Percentiles rank a stretch among this genome's conserved stretches.
These are phyloP conservation scores for Nothoprocta perdicaria DNA, from an alignment of 2,113 vertebrate genomes.

Conservation along the genomic window DNA sequence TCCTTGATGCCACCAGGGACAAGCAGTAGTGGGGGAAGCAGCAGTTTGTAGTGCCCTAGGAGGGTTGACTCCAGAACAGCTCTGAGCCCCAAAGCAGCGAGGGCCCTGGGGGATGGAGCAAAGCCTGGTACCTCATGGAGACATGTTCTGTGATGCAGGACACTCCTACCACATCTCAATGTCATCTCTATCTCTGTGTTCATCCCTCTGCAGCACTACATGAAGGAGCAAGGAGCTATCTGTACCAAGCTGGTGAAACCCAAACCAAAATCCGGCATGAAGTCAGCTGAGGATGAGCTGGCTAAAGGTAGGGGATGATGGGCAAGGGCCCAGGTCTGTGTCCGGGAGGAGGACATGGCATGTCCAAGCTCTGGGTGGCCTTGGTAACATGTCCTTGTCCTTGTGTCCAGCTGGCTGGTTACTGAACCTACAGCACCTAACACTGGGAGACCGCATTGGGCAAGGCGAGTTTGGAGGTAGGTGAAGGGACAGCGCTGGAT, in stretches of 20 bases:
- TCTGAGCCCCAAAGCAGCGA: background rate
- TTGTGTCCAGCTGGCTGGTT: slow-evolving; percentile 85
- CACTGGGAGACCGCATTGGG: slow-evolving; percentile 82
- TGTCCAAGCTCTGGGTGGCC: rapidly evolving
- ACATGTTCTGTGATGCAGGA: background rate
- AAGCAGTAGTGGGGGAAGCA: background rate
- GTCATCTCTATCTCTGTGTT: background rate
- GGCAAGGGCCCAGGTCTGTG: rapidly evolving
- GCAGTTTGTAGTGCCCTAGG: background rate
- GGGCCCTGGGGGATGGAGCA: background rate
- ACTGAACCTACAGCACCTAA: slow-evolving; percentile 85
- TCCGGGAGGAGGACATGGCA: background rate
- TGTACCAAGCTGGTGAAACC: slow-evolving; percentile 87
- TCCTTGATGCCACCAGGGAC: background rate
- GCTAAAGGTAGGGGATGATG: slow-evolving; percentile 81
- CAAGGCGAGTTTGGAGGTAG: slow-evolving; percentile 92
- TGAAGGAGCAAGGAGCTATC: slow-evolving; percentile 85
- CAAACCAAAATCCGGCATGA: slow-evolving; percentile 86
- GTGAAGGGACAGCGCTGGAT: background rate
- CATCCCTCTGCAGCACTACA: slow-evolving; percentile 83
- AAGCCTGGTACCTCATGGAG: background rate
- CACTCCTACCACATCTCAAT: background rate
- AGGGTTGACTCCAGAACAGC: background rate
- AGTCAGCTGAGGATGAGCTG: slow-evolving; percentile 86
- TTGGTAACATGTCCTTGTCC: background rate